phyloP scores from a whole-genome alignment of 2,888 invertebrate genomes.

The Morinoia aosen region DNA sequence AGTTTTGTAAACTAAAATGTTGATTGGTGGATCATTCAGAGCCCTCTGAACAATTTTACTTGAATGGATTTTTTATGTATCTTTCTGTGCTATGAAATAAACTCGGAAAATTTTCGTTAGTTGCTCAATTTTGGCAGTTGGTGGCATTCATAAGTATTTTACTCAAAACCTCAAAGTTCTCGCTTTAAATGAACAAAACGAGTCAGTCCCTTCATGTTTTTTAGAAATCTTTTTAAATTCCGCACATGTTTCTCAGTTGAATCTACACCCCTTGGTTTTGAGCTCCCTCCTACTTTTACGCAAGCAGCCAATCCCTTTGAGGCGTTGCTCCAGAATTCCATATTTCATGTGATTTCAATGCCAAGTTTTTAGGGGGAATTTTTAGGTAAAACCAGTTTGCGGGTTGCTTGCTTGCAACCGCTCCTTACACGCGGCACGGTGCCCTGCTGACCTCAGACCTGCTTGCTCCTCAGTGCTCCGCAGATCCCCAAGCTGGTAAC shows the following conservation, averaged over 20 bases:
- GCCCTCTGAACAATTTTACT: neutral
- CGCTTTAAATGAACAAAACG: neutral
- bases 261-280: neutral
- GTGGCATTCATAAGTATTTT: neutral
- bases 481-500: neutral
- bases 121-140: neutral
- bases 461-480: neutral
- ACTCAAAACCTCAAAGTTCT: neutral
- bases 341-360: constrained; percentile 28
- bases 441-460: neutral
- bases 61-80: neutral
- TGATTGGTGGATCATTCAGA: neutral
- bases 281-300: neutral
- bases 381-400: neutral
- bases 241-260: neutral
- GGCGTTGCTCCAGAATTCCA: constrained; percentile 16
- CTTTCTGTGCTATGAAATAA: neutral
- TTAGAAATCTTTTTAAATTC: neutral
- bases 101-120: neutral
- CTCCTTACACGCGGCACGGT: neutral
- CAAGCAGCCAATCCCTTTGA: neutral
- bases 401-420: neutral
- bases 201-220: neutral
- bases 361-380: constrained; percentile 18
- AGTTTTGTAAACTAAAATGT: neutral